phyloP scores from a whole-genome alignment of 2,113 vertebrate genomes.

The cattle (Bos taurus) region DNA sequence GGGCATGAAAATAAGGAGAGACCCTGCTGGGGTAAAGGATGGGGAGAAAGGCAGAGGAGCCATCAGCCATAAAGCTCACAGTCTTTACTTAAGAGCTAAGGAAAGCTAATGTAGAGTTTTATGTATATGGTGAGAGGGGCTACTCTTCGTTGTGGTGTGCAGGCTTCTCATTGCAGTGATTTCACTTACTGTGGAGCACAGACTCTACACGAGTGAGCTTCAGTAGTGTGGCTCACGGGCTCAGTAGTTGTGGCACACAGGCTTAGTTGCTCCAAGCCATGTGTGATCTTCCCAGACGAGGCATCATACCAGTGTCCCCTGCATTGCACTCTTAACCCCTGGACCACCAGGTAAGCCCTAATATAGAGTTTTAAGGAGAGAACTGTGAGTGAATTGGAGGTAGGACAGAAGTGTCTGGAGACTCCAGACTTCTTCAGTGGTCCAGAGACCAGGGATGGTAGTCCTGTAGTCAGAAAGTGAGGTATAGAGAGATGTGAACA shows the following conservation, averaged over 20 bases:
- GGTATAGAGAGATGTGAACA: background rate
- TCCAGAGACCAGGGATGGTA: background rate
- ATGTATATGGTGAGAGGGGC: background rate
- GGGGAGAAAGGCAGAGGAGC: background rate
- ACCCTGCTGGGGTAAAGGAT: background rate
- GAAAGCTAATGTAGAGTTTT: background rate
- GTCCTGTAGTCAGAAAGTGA: background rate
- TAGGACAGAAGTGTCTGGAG: background rate
- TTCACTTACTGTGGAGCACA: background rate
- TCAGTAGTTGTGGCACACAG: background rate
- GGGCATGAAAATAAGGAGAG: background rate
- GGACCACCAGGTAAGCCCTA: background rate
- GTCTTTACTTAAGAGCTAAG: background rate
- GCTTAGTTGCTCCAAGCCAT: background rate
- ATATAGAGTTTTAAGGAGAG: background rate
- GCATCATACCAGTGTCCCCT: background rate
- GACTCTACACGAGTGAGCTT: background rate
- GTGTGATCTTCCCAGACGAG: background rate
- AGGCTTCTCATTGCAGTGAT: background rate
- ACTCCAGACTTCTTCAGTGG: background rate
- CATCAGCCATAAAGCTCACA: background rate
- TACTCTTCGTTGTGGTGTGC: background rate
- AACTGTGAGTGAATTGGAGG: background rate
- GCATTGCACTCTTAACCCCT: background rate
- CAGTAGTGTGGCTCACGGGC: background rate